Base-by-base conservation (phyloP, 2,797 vertebrate genomes). In the Botia almorhae region DNA sequence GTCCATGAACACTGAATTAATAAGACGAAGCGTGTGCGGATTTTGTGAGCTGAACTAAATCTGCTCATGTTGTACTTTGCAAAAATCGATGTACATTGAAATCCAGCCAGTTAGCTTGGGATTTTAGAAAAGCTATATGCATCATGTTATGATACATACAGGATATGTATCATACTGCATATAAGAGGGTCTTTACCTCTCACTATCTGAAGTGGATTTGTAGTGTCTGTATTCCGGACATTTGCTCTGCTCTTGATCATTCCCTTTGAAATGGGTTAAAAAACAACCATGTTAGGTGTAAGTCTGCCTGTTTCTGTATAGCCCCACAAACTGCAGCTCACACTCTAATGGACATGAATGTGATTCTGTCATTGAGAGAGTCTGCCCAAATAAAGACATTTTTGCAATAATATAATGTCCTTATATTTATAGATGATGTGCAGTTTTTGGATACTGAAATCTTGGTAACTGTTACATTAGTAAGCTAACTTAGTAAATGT, bases 311-410 rank as follows among this genome's bases (percentile, higher is more conserved):
- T n/a, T 53, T 53, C 51, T 53, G 6, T 53, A 48, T 11, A 63
- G 56, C 72, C 23, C 56, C 56, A 63, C 56, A 50, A 63, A 16
- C 72, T 74, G 23, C 19, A 50, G 56, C 50, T 74, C 72, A 74
- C 72, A 74, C 58, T 74, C 5, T 19, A 63, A 74, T 74, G 39
- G 46, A 39, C 29, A 63, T 74, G 72, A 74, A 63, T 74, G 61
- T 74, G 43, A 74, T 63, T 50, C 58, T 63, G 58, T n/a, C 10
- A 16, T 19, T 63, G 8, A 74, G 43, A 63, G 43, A 63, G 39
- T 26, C 10, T 74, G 33, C 33, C 33, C 33, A 33, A 33, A 33
- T 33, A 3, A 33, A 33, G 33, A 33, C 33, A 33, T 33, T 33
- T 5, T 33, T 33, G 4, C 33, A 33, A 33, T 33, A 33, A 33